phyloP scores from a whole-genome alignment of 1,140 invertebrate genomes.

The Mercenaria mercenaria region DNA sequence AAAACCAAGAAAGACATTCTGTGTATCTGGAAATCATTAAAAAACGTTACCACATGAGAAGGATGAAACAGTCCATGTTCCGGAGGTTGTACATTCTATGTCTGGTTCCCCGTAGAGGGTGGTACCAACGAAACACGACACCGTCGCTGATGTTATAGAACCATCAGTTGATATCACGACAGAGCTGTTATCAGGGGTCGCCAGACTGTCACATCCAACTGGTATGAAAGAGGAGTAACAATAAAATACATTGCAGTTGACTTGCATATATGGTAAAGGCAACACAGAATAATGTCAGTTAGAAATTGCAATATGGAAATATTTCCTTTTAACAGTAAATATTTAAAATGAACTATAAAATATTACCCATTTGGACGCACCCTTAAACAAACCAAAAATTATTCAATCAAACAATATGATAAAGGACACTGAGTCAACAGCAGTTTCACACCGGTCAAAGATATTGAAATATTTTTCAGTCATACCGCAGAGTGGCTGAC shows the following conservation, averaged over 20 bases:
- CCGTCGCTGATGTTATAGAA: constrained; percentile 12
- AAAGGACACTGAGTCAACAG: no score
- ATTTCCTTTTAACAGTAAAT: no score
- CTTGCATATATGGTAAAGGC: background rate
- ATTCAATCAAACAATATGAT: no score
- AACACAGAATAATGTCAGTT: no score
- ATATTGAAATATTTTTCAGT: background rate
- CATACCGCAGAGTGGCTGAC: background rate
- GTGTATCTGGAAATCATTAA: no score
- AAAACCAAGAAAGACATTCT: no score
- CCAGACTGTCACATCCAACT: constrained; percentile 12
- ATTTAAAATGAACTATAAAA: no score
- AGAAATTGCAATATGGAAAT: no score
- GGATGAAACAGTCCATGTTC: background rate
- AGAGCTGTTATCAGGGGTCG: background rate
- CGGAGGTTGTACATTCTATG: background rate
- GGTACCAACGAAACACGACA: constrained; percentile 11
- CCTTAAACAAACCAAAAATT: no score
- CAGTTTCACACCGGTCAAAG: no score
- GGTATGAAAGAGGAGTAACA: background rate
- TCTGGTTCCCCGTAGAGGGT: constrained; percentile 4
- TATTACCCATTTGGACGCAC: no score
- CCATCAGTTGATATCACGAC: constrained; percentile 38
- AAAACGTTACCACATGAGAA: constrained; percentile 52
- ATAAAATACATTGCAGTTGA: background rate